Evolutionary conservation across 2,888 invertebrate species (phyloP), one percentile per base, ranked within the genome.

Genomic region (Adelphocoris suturalis): DNA sequence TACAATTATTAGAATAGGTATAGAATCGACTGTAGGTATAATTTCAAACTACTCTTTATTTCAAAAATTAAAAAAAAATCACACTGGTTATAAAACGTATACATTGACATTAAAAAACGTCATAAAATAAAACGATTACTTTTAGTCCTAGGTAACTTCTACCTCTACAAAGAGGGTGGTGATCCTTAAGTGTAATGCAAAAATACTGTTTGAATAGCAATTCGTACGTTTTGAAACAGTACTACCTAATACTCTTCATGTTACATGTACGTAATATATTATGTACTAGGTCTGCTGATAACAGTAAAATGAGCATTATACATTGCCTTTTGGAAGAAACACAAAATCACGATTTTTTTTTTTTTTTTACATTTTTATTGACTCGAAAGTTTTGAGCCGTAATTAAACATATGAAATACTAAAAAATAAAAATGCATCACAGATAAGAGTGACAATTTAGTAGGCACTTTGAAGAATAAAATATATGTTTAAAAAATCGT

Each of bases 371-470:
- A 7, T 37, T 37, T 4, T 37, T 7, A 37, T 37, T 37, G 37
- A 7, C 37, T 37, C 7, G 37, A 37, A 37, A 37, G 37, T 37
- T 37, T 37, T 37, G 2, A 37, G 37, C 37, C 37, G 7, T 57
- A 57, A 57, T 57, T n/a, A 16, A 57, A 57, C 16, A 5, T n/a
- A 57, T 37, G 37, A 37, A 37, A 37, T 37, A 37, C 37, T 37
- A 37, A 2, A 7, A 37, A 78, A 47, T 19, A 46, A 46, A 85
- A 85, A 85, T 85, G 55, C 85, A 85, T 85, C 85, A 85, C 85
- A 85, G 85, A 85, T 85, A 57, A 81, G 48, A 27, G 52, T 55
- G 48, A 52, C 0, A 82, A 19, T 27, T 81, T 82, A 52, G 52
- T 23, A 82, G 13, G 16, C 16, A 81, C 47, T 13, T 52, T 23